Evolutionary conservation across 2,113 vertebrate species (phyloP).

Genomic region (Lethenteron reissneri): DNA sequence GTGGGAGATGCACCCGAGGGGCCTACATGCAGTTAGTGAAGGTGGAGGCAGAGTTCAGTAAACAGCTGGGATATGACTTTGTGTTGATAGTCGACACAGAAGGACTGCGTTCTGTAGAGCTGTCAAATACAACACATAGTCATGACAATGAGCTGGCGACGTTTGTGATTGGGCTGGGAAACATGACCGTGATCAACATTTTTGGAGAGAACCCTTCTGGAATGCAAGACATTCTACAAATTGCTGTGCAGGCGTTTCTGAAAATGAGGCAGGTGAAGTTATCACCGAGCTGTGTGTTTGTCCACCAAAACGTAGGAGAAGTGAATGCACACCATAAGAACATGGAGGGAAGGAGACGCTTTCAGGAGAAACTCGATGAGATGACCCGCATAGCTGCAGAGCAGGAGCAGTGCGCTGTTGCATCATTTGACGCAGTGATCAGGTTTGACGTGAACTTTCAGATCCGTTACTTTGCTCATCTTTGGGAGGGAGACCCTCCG

Average conservation of each 20-base stretch:
- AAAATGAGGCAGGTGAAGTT: constrained; percentile 12
- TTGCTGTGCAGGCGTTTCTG: constrained; percentile 15
- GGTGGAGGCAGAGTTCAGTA: constrained; percentile 12
- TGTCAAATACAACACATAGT: constrained; percentile 8
- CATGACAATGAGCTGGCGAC: constrained; percentile 38
- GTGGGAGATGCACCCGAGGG: constrained; percentile 21
- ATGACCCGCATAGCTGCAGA: constrained; percentile 8
- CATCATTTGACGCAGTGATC: constrained; percentile 12
- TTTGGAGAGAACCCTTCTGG: constrained; percentile 14
- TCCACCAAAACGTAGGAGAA: constrained; percentile 14
- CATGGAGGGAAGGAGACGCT: constrained; percentile 11
- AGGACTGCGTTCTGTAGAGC: constrained; percentile 14
- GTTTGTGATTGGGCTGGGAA: constrained; percentile 32
- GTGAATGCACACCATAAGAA: constrained; percentile 11
- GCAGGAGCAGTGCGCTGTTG: not conserved
- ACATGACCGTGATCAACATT: constrained; percentile 19
- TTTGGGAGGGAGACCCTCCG: constrained; percentile 24
- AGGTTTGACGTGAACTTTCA: constrained; percentile 20
- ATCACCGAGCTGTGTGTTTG: constrained; percentile 13
- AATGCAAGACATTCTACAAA: constrained; percentile 15
- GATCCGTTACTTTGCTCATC: constrained; percentile 22
- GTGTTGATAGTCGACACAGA: constrained; percentile 14
- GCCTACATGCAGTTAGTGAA: constrained; percentile 22
- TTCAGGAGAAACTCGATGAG: constrained; percentile 13
- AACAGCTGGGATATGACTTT: constrained; percentile 23